Percentiles rank a stretch among this genome's conserved stretches.
These are phyloP conservation scores for Cremastobaeus sp. DNA, from an alignment of 2,888 invertebrate genomes.

Conservation along the genomic window DNA sequence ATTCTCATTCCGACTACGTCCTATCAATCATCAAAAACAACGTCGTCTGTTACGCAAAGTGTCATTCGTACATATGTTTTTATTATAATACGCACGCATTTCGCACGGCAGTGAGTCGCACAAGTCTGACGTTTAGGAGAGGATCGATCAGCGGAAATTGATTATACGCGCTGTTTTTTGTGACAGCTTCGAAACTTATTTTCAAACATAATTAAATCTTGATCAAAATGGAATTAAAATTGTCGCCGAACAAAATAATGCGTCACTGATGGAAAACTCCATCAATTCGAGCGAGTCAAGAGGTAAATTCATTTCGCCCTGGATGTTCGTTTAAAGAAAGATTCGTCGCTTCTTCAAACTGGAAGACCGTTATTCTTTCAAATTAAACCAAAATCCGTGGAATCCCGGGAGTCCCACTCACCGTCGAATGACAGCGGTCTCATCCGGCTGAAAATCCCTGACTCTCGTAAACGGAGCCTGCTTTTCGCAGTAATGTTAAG, in stretches of 20 bases:
- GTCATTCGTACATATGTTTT: constrained; percentile 54
- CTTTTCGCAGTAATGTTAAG: constrained; percentile 72
- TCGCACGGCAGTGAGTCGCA: constrained; percentile 14
- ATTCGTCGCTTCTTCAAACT: constrained; percentile 26
- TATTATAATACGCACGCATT: constrained; percentile 42
- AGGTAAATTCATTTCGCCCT: too few relatives aligned
- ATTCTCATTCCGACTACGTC: constrained; percentile 39
- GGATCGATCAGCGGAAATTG: constrained; percentile 50
- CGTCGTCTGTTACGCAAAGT: constrained; percentile 47
- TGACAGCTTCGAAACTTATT: background rate
- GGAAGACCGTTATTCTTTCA: constrained; percentile 63
- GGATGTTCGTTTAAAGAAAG: constrained; percentile 49
- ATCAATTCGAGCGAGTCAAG: too few relatives aligned
- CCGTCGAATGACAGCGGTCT: constrained; percentile 64
- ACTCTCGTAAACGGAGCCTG: constrained; percentile 71
- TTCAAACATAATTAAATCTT: constrained; percentile 26
- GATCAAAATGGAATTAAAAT: too few relatives aligned
- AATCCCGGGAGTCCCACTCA: constrained; percentile 56
- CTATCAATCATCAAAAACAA: constrained; percentile 53
- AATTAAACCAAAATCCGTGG: constrained; percentile 61
- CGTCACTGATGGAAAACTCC: too few relatives aligned
- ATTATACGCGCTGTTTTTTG: constrained; percentile 26
- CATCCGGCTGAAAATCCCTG: constrained; percentile 73
- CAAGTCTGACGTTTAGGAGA: constrained; percentile 28
- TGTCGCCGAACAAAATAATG: too few relatives aligned